These are phyloP conservation scores for Petroica traversi DNA, from an alignment of 2,113 vertebrate species.

Conservation along the genomic window DNA sequence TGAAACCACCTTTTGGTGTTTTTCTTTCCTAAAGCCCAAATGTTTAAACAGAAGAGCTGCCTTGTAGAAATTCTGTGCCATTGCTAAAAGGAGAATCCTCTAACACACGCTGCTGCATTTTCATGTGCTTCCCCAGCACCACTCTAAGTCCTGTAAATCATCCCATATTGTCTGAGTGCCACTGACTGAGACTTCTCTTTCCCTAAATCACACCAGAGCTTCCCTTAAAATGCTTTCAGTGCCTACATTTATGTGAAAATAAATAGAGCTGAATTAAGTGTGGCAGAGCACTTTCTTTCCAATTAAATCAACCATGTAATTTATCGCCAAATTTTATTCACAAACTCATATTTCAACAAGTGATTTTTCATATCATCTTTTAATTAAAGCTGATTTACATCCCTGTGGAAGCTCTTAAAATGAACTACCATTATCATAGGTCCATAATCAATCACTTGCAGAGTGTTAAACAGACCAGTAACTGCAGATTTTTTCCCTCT, in stretches of 20 bases:
- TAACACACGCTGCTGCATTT: fast-evolving
- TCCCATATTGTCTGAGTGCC: background rate
- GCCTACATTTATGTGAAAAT: background rate
- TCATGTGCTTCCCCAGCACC: background rate
- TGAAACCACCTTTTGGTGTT: background rate
- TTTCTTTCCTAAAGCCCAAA: background rate
- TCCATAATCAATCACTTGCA: constrained; percentile 14
- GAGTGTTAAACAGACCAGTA: background rate
- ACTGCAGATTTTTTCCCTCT: background rate
- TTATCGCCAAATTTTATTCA: constrained; percentile 15
- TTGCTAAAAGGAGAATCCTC: background rate
- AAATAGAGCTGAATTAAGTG: background rate
- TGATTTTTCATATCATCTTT: constrained; percentile 37
- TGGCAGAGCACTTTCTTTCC: background rate
- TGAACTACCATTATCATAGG: background rate
- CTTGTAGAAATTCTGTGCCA: background rate
- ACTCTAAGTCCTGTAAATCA: background rate
- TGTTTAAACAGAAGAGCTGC: background rate
- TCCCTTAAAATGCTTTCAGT: background rate
- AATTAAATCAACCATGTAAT: background rate
- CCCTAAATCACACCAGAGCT: background rate
- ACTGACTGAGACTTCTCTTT: background rate
- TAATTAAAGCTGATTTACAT: constrained; percentile 26
- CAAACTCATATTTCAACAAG: background rate
- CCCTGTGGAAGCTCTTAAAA: background rate